Conservation (phyloP, 2,888 invertebrate species). For the Drosophila colorata region DNA sequence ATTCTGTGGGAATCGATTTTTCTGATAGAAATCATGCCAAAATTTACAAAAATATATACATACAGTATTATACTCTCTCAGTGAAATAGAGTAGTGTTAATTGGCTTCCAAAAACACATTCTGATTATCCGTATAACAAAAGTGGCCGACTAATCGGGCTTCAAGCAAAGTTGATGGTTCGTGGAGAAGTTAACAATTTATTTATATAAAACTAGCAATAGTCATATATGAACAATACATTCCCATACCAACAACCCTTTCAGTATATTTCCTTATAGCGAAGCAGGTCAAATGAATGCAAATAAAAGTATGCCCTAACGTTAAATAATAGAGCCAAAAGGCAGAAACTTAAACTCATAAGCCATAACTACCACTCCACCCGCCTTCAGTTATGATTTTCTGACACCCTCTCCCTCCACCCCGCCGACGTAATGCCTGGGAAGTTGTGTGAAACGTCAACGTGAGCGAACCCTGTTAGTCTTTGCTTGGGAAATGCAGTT, state of each 20-base stretch:
- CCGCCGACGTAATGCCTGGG: neutral
- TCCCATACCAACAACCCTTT: no score
- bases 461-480: constrained; percentile 17
- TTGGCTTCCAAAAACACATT: no score
- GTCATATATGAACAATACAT: neutral
- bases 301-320: neutral
- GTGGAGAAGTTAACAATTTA: neutral
- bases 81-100: no score
- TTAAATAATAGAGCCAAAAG: neutral
- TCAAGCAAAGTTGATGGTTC: no score
- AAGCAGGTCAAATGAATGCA: neutral
- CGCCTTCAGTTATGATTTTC: neutral
- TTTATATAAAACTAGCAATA: neutral
- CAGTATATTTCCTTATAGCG: neutral
- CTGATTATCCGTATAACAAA: no score
- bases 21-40: no score
- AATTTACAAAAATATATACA: no score
- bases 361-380: no score
- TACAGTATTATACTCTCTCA: no score
- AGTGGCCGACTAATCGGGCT: no score
- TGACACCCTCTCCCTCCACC: neutral
- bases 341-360: no score
- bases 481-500: constrained; percentile 22
- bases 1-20: no score
- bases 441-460: constrained; percentile 16